Percentiles rank a stretch among this genome's conserved stretches.
phyloP scores from a whole-genome alignment of 2,888 invertebrate genomes.

The Epiblema foenella region DNA sequence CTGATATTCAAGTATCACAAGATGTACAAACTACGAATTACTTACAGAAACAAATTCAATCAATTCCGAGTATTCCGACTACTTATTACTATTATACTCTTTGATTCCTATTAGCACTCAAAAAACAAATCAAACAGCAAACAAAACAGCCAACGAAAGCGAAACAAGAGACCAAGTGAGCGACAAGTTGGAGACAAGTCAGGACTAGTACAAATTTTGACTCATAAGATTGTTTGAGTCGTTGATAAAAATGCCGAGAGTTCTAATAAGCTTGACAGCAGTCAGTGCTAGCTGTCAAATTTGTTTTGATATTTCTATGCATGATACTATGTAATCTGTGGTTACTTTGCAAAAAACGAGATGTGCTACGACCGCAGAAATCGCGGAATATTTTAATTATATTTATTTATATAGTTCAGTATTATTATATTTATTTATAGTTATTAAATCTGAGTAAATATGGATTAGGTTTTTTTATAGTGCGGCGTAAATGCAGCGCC shows the following conservation, averaged over 20 bases:
- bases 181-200: conserved; percentile 27
- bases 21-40: neutral
- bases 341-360: neutral
- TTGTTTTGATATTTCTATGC: conserved; percentile 13
- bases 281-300: conserved; percentile 12
- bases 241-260: neutral
- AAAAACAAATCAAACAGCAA: neutral
- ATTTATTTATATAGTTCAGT: neutral
- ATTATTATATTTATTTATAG: neutral
- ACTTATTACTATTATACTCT: too few species aligned
- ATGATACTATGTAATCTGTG: conserved; percentile 19
- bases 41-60: too few species aligned
- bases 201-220: conserved; percentile 13
- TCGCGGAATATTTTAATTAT: conserved; percentile 6
- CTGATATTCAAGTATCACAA: neutral
- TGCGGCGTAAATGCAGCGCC: neutral
- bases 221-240: conserved; percentile 12
- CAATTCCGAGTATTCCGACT: too few species aligned
- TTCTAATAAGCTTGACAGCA: neutral
- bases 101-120: too few species aligned
- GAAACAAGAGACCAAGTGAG: neutral
- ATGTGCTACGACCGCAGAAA: neutral
- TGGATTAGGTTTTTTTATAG: neutral
- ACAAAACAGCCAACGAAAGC: neutral
- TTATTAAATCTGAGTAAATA: neutral